Evolutionary conservation across 1,140 invertebrate genomes (phyloP).

Genomic region (Drosophila sp.): DNA sequence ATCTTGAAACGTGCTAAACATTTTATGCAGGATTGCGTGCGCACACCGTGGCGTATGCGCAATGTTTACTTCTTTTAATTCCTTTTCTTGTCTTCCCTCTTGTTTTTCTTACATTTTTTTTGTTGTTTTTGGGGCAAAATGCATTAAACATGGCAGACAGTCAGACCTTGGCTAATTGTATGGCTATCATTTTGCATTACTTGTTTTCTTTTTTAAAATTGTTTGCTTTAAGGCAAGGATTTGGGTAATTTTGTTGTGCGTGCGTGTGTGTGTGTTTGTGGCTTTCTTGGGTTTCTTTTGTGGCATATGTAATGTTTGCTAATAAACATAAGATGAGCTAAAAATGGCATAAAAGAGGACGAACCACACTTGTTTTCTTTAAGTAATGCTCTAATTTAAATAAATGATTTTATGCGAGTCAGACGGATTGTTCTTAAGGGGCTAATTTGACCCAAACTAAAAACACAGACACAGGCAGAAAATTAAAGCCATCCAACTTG

Average conservation of each 20-base stretch:
- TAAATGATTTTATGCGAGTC: not conserved
- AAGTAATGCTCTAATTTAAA: not conserved
- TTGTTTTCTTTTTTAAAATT: not conserved
- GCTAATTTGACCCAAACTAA: not conserved
- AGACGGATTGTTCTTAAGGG: not conserved
- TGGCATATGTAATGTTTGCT: slow-evolving; percentile 1
- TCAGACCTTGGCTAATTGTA: slow-evolving; percentile 39
- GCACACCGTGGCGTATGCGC: slow-evolving; percentile 68
- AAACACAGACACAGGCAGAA: not conserved
- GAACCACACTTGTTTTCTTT: not conserved
- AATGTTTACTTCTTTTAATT: slow-evolving; percentile 55
- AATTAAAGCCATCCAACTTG: not conserved
- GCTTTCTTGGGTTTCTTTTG: not conserved
- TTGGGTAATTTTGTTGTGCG: not conserved
- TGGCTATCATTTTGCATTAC: slow-evolving; percentile 5
- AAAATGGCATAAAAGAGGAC: not conserved
- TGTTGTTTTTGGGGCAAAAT: slow-evolving; percentile 35
- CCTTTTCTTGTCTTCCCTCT: not conserved
- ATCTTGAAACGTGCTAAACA: slow-evolving; percentile 47
- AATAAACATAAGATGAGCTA: slow-evolving; percentile 4
- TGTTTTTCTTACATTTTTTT: not conserved
- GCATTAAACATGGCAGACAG: slow-evolving; percentile 57
- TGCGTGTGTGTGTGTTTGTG: not conserved
- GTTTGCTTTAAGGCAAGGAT: slow-evolving; percentile 11
- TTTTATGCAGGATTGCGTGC: slow-evolving; percentile 64